Evolutionary conservation across 2,888 invertebrate species (phyloP), one percentile per base, ranked within the genome.

Genomic region (Drosophila antonietae): DNA sequence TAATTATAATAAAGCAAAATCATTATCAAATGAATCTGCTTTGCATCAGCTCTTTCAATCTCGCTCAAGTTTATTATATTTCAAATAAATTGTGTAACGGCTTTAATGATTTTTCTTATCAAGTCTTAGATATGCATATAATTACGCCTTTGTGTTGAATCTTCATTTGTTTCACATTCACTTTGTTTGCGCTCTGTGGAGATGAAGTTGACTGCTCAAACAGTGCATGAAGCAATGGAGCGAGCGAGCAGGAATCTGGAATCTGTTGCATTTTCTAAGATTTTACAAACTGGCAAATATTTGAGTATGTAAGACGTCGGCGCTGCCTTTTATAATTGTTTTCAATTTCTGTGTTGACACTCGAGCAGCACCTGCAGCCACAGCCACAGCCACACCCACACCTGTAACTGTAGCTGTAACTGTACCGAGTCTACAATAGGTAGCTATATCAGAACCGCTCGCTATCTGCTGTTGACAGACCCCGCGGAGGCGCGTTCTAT

Each of bases 291-390:
- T 73, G 53, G 60, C 78, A 83, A 83, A 83, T 85, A 85, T 83
- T 83, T 80, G 81, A 63, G 55, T 56, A 68, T 33, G 60, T 35
- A 49, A 67, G 71, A 73, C 60, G 81, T 68, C 83, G 83, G 81
- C 73, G 59, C 59, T 74, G 76, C 43, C 82, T 75, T 83, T 86
- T 82, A 51, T 51, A 84, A 86, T 86, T 83, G 78, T 80, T 83
- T 86, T 79, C 82, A 86, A 86, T 84, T 86, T 83, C 71, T 23
- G 43, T 86, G 84, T 84, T 85, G 84, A 85, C 87, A 73, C 63
- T 70, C 53, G 8, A 15, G 44, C 44, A 44, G 57, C 55, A 53
- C 52, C 52, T 53, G 52, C 52, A 53, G 41, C 55, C 41, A 31
- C 41, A 31, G 28, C 18, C 55, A 28, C 55, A 55, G 2, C 20